These are phyloP conservation scores for Delphinus delphis DNA, from an alignment of 2,113 vertebrate genomes.

Conservation along the genomic window DNA sequence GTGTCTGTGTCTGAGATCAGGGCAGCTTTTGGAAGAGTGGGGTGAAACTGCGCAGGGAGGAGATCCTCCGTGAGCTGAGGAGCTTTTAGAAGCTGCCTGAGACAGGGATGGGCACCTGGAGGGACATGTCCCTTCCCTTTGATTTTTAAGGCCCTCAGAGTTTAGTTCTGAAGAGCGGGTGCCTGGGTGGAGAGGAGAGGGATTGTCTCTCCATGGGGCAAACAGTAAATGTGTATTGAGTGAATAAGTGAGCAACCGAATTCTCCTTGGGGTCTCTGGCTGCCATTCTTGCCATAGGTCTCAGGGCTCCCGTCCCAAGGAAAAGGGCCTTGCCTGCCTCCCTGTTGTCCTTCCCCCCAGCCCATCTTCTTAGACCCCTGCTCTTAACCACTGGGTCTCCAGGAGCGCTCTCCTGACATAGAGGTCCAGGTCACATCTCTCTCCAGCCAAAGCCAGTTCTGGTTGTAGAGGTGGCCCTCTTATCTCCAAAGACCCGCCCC, in stretches of 20 bases:
- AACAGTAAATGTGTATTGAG: background rate
- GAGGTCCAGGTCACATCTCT: background rate
- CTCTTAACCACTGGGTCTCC: background rate
- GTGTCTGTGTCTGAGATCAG: background rate
- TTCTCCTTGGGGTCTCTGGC: background rate
- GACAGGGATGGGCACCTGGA: background rate
- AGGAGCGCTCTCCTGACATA: background rate
- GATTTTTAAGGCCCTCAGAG: background rate
- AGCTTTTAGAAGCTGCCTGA: background rate
- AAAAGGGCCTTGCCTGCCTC: background rate
- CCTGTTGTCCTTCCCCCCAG: background rate
- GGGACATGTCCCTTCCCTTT: background rate
- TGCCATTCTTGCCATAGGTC: background rate
- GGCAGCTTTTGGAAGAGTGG: background rate
- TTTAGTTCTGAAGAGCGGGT: background rate
- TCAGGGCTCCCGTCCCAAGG: background rate
- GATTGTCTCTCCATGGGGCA: background rate
- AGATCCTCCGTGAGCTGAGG: background rate
- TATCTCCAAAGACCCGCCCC: background rate
- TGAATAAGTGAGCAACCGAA: background rate
- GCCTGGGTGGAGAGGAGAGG: background rate
- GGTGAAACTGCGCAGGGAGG: background rate
- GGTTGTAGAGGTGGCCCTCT: background rate
- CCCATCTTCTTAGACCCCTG: background rate
- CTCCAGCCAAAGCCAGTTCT: background rate